phyloP scores from a whole-genome alignment of 2,113 vertebrate species.

The Nymphicus hollandicus region DNA sequence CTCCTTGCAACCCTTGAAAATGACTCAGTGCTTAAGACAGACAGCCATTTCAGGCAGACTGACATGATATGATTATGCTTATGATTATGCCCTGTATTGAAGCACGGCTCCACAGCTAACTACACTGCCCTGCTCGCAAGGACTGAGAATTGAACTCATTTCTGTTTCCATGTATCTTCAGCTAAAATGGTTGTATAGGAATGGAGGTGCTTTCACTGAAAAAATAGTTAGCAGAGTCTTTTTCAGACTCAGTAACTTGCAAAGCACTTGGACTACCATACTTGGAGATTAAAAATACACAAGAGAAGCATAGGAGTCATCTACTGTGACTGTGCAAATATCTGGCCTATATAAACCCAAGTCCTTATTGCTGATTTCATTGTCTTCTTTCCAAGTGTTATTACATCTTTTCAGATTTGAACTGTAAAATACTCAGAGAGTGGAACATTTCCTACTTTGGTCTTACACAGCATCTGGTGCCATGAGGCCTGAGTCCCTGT shows the following conservation, averaged over 20 bases:
- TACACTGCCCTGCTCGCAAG: not conserved
- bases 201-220: not conserved
- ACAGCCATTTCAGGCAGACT: not conserved
- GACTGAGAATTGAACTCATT: not conserved
- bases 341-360: not conserved
- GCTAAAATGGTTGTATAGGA: not conserved
- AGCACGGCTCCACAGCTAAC: not conserved
- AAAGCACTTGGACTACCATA: not conserved
- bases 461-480: not conserved
- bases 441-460: constrained; percentile 39
- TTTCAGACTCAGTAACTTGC: not conserved
- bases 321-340: not conserved
- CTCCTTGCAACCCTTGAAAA: not conserved
- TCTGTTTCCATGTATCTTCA: not conserved
- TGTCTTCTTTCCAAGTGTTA: constrained; percentile 19
- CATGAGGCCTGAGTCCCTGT: rapidly evolving
- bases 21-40: not conserved
- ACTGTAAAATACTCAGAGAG: not conserved
- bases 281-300: not conserved
- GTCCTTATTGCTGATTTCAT: not conserved
- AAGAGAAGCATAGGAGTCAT: not conserved
- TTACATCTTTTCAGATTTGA: not conserved
- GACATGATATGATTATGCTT: not conserved
- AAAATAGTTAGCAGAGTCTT: not conserved
- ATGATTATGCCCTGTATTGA: not conserved